These are phyloP conservation scores for Fissipunctia ypsillon DNA, from an alignment of 2,888 invertebrate species.

Conservation along the genomic window DNA sequence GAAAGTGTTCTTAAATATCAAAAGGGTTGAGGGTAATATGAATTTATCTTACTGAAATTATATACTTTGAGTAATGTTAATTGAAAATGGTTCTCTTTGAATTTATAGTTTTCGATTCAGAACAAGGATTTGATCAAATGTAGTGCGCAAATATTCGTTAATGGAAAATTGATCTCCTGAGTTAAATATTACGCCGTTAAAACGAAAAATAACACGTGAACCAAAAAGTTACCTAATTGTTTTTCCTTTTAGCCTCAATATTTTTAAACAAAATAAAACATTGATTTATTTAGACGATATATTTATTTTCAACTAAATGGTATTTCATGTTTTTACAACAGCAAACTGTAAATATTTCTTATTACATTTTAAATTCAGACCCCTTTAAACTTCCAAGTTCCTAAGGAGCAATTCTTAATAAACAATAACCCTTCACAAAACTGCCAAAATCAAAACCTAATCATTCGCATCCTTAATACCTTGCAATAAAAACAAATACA, in stretches of 20 bases:
- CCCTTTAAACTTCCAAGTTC: constrained; percentile 32
- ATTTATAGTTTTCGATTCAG: constrained; percentile 1
- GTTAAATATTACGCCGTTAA: not conserved
- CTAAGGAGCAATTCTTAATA: constrained; percentile 50
- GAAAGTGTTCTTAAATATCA: constrained; percentile 32
- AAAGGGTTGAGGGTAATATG: constrained; percentile 49
- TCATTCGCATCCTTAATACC: constrained; percentile 48
- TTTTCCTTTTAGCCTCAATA: not conserved
- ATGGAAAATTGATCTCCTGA: not conserved
- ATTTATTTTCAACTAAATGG: not conserved
- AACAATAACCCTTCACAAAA: constrained; percentile 42
- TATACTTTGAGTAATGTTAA: constrained; percentile 20
- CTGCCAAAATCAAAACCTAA: constrained; percentile 30
- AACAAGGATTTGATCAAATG: constrained; percentile 20
- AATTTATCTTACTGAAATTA: constrained; percentile 38
- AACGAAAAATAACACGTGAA: not conserved
- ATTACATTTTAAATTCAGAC: constrained; percentile 33
- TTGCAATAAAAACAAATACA: constrained; percentile 52
- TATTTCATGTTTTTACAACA: constrained; percentile 11
- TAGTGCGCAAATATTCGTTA: not conserved
- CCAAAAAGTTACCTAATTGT: not conserved
- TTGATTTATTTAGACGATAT: not conserved
- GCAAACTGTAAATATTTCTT: constrained; percentile 41
- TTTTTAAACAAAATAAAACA: not conserved
- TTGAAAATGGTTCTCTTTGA: constrained; percentile 21